Conservation (phyloP, 64 coral and sea anemone genomes). For the Pocillopora damicornis region DNA sequence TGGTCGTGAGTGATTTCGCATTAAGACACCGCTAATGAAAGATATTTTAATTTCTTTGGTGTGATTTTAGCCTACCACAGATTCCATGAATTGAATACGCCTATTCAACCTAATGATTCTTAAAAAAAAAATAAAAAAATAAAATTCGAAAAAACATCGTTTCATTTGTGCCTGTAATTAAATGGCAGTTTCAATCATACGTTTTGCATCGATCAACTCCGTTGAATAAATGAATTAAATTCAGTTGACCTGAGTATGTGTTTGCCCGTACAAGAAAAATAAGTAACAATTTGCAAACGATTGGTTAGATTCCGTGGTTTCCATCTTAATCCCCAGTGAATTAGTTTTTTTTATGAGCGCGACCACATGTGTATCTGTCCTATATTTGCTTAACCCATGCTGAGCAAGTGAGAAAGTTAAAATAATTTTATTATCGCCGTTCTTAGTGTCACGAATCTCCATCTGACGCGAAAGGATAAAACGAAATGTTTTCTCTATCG, state of each 20-base stretch:
- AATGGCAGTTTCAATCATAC: neutral
- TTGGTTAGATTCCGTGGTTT: slow-evolving; percentile 1
- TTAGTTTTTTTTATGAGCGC: neutral
- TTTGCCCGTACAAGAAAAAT: neutral
- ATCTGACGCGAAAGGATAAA: neutral
- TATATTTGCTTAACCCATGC: neutral
- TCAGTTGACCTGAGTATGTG: neutral
- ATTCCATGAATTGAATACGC: neutral
- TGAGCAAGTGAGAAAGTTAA: neutral
- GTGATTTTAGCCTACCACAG: neutral
- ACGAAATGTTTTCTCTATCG: neutral
- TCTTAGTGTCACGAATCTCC: neutral
- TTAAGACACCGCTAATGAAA: neutral
- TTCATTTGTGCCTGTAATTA: neutral
- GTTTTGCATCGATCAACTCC: neutral
- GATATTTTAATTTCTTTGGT: neutral
- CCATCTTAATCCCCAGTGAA: neutral
- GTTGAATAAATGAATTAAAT: neutral
- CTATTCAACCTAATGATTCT: neutral
- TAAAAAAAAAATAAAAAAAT: neutral
- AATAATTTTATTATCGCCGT: neutral
- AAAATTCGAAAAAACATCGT: neutral
- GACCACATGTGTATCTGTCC: neutral
- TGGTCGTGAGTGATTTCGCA: neutral
- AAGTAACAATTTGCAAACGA: no score